Conservation (phyloP, 2,888 invertebrate species). For the Phania funesta region DNA sequence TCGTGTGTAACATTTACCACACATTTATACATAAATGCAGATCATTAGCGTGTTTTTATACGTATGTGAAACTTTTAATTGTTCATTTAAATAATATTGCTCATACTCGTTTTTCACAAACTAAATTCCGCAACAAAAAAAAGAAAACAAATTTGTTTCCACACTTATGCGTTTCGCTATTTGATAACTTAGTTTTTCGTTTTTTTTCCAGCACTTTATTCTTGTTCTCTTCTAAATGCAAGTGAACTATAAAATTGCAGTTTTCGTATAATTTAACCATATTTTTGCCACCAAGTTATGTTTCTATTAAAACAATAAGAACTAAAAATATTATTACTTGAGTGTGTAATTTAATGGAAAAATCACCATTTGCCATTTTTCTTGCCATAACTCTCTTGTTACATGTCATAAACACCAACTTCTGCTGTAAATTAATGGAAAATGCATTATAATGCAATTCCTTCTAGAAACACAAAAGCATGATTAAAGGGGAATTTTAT, state of each 20-base stretch:
- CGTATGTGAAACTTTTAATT: slow-evolving; percentile 55
- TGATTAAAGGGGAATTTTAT: slow-evolving; percentile 13
- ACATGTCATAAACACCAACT: slow-evolving; percentile 55
- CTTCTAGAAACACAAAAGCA: neutral
- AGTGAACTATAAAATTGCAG: slow-evolving; percentile 35
- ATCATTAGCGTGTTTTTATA: neutral
- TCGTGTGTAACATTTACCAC: neutral
- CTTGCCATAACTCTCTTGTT: slow-evolving; percentile 44
- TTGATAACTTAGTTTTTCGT: slow-evolving; percentile 1
- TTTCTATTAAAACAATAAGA: too few species aligned
- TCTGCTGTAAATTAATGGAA: slow-evolving; percentile 48
- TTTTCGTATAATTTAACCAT: slow-evolving; percentile 13
- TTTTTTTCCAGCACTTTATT: neutral
- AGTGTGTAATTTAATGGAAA: slow-evolving; percentile 65
- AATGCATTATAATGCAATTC: slow-evolving; percentile 49
- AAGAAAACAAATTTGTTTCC: neutral
- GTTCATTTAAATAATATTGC: slow-evolving; percentile 44
- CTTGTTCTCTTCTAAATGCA: slow-evolving; percentile 2
- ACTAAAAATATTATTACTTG: neutral
- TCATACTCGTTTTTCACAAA: slow-evolving; percentile 36
- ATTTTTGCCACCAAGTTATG: slow-evolving; percentile 18
- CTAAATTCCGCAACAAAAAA: neutral
- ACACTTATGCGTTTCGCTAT: neutral
- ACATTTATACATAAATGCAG: too few species aligned
- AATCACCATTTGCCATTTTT: slow-evolving; percentile 56